Evolutionary conservation across 1,140 invertebrate species (phyloP).

Genomic region (Scaptomyza pallida): DNA sequence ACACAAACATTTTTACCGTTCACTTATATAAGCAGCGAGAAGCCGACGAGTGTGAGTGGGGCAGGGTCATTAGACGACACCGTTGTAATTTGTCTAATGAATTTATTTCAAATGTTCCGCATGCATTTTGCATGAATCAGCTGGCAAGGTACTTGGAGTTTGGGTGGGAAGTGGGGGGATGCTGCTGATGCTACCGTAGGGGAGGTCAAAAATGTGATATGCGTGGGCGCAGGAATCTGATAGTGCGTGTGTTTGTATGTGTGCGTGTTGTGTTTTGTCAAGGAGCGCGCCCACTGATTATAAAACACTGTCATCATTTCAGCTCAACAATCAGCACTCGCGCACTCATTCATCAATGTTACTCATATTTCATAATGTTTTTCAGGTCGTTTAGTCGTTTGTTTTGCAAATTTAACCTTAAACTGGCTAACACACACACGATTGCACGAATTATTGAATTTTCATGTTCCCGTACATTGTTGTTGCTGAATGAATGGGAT

Average conservation of each 20-base stretch:
- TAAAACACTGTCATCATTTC: constrained; percentile 71
- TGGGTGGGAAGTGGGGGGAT: constrained; percentile 10
- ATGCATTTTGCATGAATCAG: constrained; percentile 62
- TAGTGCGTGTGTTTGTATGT: constrained; percentile 46
- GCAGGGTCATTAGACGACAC: constrained; percentile 79
- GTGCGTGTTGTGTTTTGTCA: constrained; percentile 10
- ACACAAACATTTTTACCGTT: constrained; percentile 43
- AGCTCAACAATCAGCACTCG: constrained; percentile 29
- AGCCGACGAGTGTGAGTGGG: constrained; percentile 55
- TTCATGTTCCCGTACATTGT: constrained; percentile 53
- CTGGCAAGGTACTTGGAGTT: constrained; percentile 31
- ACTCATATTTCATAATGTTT: constrained; percentile 70
- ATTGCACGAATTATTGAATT: constrained; percentile 71
- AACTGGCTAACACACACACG: constrained; percentile 20
- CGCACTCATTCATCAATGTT: constrained; percentile 41
- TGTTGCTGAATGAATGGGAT: constrained; percentile 31
- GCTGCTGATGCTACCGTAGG: constrained; percentile 53
- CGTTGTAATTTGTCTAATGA: constrained; percentile 33
- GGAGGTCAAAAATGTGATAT: constrained; percentile 71
- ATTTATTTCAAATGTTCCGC: constrained; percentile 53
- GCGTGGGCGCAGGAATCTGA: constrained; percentile 41
- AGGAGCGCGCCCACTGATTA: constrained; percentile 56
- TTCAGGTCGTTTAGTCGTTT: constrained; percentile 6
- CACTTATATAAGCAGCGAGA: constrained; percentile 67
- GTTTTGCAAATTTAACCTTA: constrained; percentile 60